These are phyloP conservation scores for Stenodema calcarata DNA, from an alignment of 2,888 invertebrate species.

Conservation along the genomic window DNA sequence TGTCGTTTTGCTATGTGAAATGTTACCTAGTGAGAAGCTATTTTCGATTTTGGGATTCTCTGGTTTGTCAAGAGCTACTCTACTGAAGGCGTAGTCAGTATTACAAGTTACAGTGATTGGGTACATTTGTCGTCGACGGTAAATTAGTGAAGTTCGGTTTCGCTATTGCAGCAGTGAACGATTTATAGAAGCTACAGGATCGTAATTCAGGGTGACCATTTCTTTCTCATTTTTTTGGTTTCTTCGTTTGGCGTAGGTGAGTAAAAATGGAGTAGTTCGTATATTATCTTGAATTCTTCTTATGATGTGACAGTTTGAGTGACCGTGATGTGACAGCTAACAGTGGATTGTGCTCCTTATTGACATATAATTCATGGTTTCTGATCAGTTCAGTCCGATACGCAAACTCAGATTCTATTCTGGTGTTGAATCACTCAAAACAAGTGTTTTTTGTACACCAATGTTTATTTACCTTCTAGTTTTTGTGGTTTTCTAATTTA, in stretches of 20 bases:
- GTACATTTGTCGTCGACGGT: not conserved
- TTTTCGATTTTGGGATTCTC: conserved; percentile 15
- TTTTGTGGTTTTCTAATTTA: no score
- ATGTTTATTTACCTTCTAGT: no score
- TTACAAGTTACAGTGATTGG: not conserved
- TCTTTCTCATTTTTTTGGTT: not conserved
- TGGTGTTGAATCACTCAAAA: no score
- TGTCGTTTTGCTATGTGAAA: conserved; percentile 26
- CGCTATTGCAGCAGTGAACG: not conserved
- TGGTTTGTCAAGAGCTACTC: not conserved
- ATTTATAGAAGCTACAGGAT: not conserved
- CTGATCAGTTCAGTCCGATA: not conserved
- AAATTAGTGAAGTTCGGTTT: not conserved
- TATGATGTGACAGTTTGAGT: not conserved
- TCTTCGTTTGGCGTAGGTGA: not conserved
- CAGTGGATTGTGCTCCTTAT: not conserved
- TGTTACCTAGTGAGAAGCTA: conserved; percentile 15
- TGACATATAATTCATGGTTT: not conserved
- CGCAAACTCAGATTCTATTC: no score
- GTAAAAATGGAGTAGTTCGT: not conserved
- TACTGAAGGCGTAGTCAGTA: not conserved
- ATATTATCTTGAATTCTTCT: not conserved
- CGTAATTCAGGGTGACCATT: not conserved
- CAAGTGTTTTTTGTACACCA: no score
- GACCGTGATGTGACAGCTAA: not conserved